Evolutionary conservation across 2,113 vertebrate species (phyloP).

Genomic region (Mesocricetus auratus): DNA sequence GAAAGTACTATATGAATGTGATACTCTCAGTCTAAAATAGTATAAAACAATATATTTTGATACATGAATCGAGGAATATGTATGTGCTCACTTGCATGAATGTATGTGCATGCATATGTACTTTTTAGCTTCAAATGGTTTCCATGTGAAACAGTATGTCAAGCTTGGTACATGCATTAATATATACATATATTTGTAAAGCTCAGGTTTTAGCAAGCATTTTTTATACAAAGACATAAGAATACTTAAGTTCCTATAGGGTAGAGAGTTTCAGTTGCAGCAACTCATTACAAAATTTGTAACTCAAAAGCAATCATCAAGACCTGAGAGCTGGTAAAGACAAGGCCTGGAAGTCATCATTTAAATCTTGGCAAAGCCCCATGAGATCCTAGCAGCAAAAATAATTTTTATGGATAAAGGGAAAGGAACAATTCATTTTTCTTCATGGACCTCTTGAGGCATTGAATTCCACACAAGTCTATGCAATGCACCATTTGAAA

Average conservation of each 20-base stretch:
- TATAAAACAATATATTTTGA: neutral
- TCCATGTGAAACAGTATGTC: neutral
- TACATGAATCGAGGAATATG: neutral
- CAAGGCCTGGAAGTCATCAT: neutral
- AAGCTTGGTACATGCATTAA: neutral
- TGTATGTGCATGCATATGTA: neutral
- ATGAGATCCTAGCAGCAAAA: neutral
- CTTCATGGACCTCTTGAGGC: neutral
- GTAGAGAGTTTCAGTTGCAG: neutral
- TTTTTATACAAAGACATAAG: neutral
- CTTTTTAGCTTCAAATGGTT: neutral
- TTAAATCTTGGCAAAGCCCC: neutral
- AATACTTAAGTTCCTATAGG: neutral
- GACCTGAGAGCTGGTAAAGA: neutral
- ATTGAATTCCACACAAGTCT: neutral
- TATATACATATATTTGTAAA: neutral
- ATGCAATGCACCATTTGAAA: neutral
- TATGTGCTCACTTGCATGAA: neutral
- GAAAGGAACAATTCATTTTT: neutral
- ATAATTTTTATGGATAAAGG: neutral
- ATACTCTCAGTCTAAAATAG: neutral
- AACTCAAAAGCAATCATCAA: neutral
- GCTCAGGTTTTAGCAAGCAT: neutral
- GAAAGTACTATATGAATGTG: too few relatives aligned
- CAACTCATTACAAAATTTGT: neutral